Evolutionary conservation across 1,140 invertebrate genomes (phyloP), one percentile per base, ranked within the genome.

Genomic region (Drepana arcuata): DNA sequence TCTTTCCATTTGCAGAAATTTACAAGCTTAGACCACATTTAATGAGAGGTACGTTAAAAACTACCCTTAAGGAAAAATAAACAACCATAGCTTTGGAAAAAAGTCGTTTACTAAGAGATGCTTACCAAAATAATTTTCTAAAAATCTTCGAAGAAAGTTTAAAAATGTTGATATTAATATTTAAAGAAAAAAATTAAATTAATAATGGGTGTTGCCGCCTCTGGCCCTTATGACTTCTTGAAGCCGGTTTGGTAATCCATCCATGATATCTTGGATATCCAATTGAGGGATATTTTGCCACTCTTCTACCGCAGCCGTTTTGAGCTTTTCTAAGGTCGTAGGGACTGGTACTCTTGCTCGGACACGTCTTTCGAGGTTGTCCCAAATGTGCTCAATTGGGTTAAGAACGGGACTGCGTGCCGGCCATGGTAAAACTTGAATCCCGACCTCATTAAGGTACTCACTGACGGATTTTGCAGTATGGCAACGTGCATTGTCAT

Each of bases 221-320:
- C 35, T 14, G 14, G 42, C 39, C 13, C 27, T 51, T 4, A 47
- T 38, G 25, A 42, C 39, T 38, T 51, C 39, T 21, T 43, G 31
- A 6, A 47, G 36, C 23, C 31, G 14, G 23, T 38, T 34, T 30
- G 39, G 27, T 5, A 47, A 24, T 28, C 46, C 35, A 45, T 48
- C 50, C 34, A 48, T 41, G 25, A 48, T 36, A 26, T 54, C 34
- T 12, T 54, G 38, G 14, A 53, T 53, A 23, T 53, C 41, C n/a
- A 27, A 39, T 18, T 48, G 45, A 1, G 35, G 43, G 16, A 52
- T 52, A 29, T 43, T 46, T 12, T 43, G 32, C 39, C 49, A 47
- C 29, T 52, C 43, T 18, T 41, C 49, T 10, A 36, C 11, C 7
- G 12, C 29, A 24, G 29, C 44, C 5, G 24, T 25, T 11, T 47